phyloP scores from a whole-genome alignment of 2,888 invertebrate species.

The Hemithea aestivaria region DNA sequence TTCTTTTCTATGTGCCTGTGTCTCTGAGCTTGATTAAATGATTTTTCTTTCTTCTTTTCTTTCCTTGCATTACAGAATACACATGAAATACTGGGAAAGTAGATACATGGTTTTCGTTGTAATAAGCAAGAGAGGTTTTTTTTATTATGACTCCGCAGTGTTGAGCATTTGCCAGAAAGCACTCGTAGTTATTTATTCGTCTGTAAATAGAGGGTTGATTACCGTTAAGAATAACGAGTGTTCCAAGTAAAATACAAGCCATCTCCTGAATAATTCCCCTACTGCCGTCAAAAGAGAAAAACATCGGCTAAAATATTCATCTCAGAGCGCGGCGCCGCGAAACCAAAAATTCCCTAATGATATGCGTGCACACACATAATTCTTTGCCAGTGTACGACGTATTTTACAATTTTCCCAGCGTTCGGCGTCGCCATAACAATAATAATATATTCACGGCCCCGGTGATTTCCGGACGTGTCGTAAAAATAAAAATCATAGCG shows the following conservation, averaged over 20 bases:
- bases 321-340: slow-evolving; percentile 35
- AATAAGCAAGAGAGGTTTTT: no score
- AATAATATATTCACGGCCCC: slow-evolving; percentile 74
- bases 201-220: no score
- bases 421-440: slow-evolving; percentile 71
- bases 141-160: no score
- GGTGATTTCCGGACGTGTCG: slow-evolving; percentile 70
- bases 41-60: no score
- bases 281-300: slow-evolving; percentile 25
- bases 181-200: no score
- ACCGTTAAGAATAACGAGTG: background rate
- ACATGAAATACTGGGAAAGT: no score
- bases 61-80: no score
- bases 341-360: slow-evolving; percentile 65
- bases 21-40: no score
- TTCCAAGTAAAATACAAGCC: slow-evolving; percentile 5
- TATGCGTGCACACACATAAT: slow-evolving; percentile 53
- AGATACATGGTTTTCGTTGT: no score
- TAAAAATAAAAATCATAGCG: slow-evolving; percentile 70
- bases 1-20: no score
- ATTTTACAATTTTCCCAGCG: slow-evolving; percentile 70
- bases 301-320: slow-evolving; percentile 57
- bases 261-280: slow-evolving; percentile 12
- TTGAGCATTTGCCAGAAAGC: no score
- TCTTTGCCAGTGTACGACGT: slow-evolving; percentile 54